Evolutionary conservation across 1,140 invertebrate genomes (phyloP), one percentile per base, ranked within the genome.

Genomic region (Nebria ingens): DNA sequence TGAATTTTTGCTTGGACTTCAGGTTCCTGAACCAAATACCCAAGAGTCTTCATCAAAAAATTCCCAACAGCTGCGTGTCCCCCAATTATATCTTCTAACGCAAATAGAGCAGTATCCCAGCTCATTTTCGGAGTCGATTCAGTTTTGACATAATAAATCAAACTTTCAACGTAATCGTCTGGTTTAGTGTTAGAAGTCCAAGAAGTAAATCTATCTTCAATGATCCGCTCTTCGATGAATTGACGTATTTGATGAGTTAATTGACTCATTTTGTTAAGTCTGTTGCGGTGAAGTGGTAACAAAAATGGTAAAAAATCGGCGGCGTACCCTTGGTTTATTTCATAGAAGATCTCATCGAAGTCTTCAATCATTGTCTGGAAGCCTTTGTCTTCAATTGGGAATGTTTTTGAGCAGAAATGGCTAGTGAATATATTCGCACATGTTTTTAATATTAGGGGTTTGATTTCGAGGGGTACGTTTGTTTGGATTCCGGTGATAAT

Each of bases 11-110:
- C 70, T 1, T 81, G 85, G n/a, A 88, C 78, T 2, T 81, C 70
- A 0, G 81, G 80, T 34, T 76, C 61, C 3, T 59, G 59, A 0
- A 64, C 67, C 42, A 69, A 40, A 59, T 58, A 69, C 3, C 55
- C 65, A 19, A 69, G 62, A 1, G 67, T 76, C 74, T 90, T 84
- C 2, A 90, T 74, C 1, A 93, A 70, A 65, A 66, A 68, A 51
- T 93, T 93, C 0, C 84, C 85, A n/a, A 93, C 79, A 0, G 91
- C 91, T 0, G 87, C 84, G 66, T 91, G 89, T 0, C 91, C 91
- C 0, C 91, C 91, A 3, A 93, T 73, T 54, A 94, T 87, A 59
- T 91, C 88, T 71, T 91, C 88, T 0, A 91, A 68, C 59, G 87
- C 86, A 64, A 84, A 90, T 2, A 89, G 73, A 2, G 86, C 83